Base-by-base conservation (phyloP, 2,797 vertebrate genomes). In the Acipenser ruthenus region DNA sequence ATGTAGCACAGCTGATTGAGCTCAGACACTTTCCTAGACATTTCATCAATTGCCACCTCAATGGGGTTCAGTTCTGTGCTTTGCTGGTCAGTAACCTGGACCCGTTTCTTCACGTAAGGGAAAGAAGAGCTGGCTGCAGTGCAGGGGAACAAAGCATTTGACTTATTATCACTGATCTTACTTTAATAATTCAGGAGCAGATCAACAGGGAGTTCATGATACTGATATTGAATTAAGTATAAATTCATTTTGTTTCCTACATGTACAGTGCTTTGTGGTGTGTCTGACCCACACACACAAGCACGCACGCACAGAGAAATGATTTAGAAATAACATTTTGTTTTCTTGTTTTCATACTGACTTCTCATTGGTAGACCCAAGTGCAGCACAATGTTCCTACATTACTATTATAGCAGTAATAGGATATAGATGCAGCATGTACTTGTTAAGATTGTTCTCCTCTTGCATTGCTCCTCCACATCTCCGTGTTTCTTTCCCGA, bases 41-140 rank as follows among this genome's bases (percentile, higher is more conserved):
- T 99, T 86, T 99, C 96, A 50, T 99, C 97, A 8, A 99, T 98
- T 0, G 97, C 96, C 37, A 99, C 97, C 76, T 99, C 97, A 0
- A 99, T 94, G 0, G 97, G 97, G 76, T 98, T 98, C 86, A 99
- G 91, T 73, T 99, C 96, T 0, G 92, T 94, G 81, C 95, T 94
- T 47, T 93, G 92, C 66, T 99, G 96, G 78, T 94, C 94, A 67
- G 97, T 76, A 71, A 99, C 97, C 76, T 97, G 94, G 67, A 99
- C 95, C 6, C 97, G 88, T 77, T 99, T 99, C 87, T 99, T 99
- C 72, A 99, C 88, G 0, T 99, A 98, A 0, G 97, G 96, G 70
- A 99, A 97, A 74, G 90, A 84, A 77, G 96, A 95, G 67, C 90
- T 95, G 1, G 96, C 97, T 98, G 56, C 71, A 23, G 11, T 15